Percentiles rank a stretch among this genome's conserved stretches.
phyloP scores from a whole-genome alignment of 2,888 invertebrate species.

The Erebia palarica region DNA sequence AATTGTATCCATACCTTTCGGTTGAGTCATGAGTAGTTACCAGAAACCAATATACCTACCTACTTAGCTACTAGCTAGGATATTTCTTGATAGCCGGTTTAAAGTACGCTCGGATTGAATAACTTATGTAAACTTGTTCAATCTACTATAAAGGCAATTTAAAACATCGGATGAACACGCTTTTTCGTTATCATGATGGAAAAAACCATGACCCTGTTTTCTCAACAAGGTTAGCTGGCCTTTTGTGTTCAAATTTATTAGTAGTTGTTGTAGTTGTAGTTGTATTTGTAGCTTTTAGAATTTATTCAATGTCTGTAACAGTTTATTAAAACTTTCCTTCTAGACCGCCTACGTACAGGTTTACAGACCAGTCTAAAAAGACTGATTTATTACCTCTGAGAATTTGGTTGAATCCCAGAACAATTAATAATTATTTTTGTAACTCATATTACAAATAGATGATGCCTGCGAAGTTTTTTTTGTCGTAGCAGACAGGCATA shows the following conservation, averaged over 20 bases:
- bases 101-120: not conserved
- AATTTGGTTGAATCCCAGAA: not conserved
- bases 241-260: constrained; percentile 1
- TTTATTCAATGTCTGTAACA: not conserved
- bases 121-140: constrained; percentile 5
- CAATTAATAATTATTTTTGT: not conserved
- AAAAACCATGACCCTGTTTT: constrained; percentile 22
- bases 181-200: not conserved
- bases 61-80: too few species aligned
- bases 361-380: too few species aligned
- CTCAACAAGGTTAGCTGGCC: constrained; percentile 2
- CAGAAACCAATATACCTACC: too few species aligned
- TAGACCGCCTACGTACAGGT: too few species aligned
- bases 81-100: constrained; percentile 34
- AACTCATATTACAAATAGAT: too few species aligned
- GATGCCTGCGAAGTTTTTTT: too few species aligned
- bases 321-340: too few species aligned
- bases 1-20: too few species aligned
- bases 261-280: constrained; percentile 8
- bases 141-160: constrained; percentile 9
- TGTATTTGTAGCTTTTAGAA: constrained; percentile 15
- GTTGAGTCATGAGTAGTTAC: too few species aligned
- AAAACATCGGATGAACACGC: constrained; percentile 1
- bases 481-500: too few species aligned
- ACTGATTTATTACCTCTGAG: too few species aligned